Evolutionary conservation across 2,888 invertebrate species (phyloP).

Genomic region (Lagria hirta): DNA sequence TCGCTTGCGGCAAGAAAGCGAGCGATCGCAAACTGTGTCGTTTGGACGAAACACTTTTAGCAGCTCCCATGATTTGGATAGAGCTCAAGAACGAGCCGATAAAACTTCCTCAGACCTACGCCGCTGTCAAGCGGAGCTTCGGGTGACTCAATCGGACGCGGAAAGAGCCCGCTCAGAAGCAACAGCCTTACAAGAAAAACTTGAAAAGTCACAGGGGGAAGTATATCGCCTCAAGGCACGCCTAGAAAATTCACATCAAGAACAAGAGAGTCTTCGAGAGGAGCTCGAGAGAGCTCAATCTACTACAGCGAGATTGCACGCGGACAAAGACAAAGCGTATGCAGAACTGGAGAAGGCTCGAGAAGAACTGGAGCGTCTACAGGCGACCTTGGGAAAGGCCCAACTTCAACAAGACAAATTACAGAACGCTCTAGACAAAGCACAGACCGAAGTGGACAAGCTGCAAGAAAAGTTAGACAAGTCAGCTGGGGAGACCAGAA

Average conservation of each 20-base stretch:
- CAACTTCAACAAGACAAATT: conserved; percentile 90
- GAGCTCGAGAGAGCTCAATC: conserved; percentile 88
- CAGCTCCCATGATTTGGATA: conserved; percentile 71
- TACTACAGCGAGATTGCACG: conserved; percentile 79
- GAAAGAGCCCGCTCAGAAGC: conserved; percentile 84
- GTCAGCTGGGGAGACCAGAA: conserved; percentile 75
- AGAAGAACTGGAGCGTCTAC: conserved; percentile 86
- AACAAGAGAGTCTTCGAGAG: conserved; percentile 89
- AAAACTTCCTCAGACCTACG: conserved; percentile 82
- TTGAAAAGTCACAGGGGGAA: conserved; percentile 93
- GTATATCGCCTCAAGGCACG: conserved; percentile 92
- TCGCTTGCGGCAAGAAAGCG: conserved; percentile 32
- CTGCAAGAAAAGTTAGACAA: conserved; percentile 87
- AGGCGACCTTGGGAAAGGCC: conserved; percentile 86
- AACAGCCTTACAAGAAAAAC: conserved; percentile 83
- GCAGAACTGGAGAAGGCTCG: conserved; percentile 82
- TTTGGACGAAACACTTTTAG: conserved; percentile 81
- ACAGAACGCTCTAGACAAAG: conserved; percentile 84
- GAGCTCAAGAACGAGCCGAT: conserved; percentile 82
- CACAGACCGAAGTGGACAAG: conserved; percentile 88
- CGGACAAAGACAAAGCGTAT: conserved; percentile 79
- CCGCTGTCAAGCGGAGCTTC: conserved; percentile 84
- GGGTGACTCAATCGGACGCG: conserved; percentile 89
- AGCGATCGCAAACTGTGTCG: conserved; percentile 62
- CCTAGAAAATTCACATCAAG: conserved; percentile 91